These are phyloP conservation scores for Lucifuga dentata DNA, from an alignment of 2,113 vertebrate species.

Conservation along the genomic window DNA sequence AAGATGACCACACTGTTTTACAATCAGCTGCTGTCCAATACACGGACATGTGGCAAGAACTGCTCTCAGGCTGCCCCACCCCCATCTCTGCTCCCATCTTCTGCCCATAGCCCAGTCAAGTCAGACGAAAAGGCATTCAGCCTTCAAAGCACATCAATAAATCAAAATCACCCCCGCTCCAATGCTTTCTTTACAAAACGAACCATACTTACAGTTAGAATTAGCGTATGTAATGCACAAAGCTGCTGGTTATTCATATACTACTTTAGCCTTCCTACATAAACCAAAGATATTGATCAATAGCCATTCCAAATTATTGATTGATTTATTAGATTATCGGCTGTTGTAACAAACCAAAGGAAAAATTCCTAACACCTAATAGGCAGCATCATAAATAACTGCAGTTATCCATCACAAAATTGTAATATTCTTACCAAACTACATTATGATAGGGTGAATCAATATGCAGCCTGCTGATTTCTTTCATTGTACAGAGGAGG, in stretches of 20 bases:
- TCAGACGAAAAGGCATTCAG: slow-evolving; percentile 33
- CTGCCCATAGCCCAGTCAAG: slow-evolving; percentile 45
- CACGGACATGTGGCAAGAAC: slow-evolving; percentile 70
- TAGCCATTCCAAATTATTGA: too few species aligned
- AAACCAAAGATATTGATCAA: slow-evolving; percentile 35
- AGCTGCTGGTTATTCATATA: background rate
- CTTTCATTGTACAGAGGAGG: background rate
- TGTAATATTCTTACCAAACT: slow-evolving; percentile 1
- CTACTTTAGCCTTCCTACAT: background rate
- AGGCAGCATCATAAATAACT: background rate
- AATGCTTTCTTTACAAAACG: background rate
- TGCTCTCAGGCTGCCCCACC: slow-evolving; percentile 57
- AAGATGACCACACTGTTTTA: slow-evolving; percentile 42
- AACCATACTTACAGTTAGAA: background rate
- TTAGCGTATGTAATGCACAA: background rate
- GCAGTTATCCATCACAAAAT: background rate
- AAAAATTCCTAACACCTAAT: background rate
- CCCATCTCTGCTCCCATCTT: slow-evolving; percentile 41
- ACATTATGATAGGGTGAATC: background rate
- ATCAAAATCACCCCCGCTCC: background rate
- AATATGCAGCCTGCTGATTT: background rate
- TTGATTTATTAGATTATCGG: slow-evolving; percentile 23
- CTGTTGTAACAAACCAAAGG: background rate
- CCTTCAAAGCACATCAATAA: slow-evolving; percentile 10
- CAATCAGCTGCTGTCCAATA: slow-evolving; percentile 68